phyloP scores from a whole-genome alignment of 2,797 vertebrate species.

The Pangasius macronema region DNA sequence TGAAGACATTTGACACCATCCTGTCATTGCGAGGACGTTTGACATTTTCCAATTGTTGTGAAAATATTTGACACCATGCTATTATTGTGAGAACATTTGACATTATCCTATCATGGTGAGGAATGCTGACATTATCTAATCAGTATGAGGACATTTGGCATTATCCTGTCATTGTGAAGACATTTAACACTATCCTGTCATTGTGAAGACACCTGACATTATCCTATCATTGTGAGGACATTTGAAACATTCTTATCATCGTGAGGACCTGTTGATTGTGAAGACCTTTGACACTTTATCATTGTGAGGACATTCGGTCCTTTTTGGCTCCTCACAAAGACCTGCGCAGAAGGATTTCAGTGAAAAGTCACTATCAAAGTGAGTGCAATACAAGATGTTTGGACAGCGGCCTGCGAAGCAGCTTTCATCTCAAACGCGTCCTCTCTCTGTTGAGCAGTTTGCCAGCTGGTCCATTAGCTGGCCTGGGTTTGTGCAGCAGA shows the following conservation, averaged over 20 bases:
- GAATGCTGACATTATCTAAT: neutral
- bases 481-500: conserved; percentile 6
- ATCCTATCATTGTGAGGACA: too few species aligned
- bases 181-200: neutral
- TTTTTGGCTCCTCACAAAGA: neutral
- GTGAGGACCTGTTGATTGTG: too few species aligned
- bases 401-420: neutral
- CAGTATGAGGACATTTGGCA: neutral
- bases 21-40: neutral
- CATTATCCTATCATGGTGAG: neutral
- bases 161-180: neutral
- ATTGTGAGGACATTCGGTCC: neutral
- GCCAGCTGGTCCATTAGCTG: conserved; percentile 29
- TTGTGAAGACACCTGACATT: too few species aligned
- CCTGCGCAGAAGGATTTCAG: neutral
- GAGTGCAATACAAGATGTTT: conserved; percentile 12
- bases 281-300: too few species aligned
- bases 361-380: neutral
- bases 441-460: conserved; percentile 13
- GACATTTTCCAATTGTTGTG: neutral
- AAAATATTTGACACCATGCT: neutral
- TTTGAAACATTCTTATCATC: neutral
- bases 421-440: neutral
- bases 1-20: neutral
- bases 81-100: neutral